These are phyloP conservation scores for Scrobipalpa costella DNA, from an alignment of 2,888 invertebrate genomes.

Conservation along the genomic window DNA sequence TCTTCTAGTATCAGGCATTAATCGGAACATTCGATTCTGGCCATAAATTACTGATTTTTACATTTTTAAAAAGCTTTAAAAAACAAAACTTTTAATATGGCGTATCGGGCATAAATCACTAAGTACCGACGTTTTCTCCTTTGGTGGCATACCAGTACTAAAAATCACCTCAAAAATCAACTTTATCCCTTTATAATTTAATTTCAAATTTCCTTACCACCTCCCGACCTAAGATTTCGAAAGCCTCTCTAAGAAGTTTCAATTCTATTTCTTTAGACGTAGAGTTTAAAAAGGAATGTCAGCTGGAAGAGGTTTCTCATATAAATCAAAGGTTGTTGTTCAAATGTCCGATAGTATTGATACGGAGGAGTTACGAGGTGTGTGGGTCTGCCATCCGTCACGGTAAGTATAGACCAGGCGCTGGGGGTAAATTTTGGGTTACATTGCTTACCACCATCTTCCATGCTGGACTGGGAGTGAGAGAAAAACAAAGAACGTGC, in stretches of 20 bases:
- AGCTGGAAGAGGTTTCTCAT: slow-evolving; percentile 52
- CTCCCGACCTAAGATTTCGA: neutral
- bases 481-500: too few species aligned
- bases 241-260: neutral
- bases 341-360: slow-evolving; percentile 61
- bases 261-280: neutral
- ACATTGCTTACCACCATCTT: neutral
- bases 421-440: neutral
- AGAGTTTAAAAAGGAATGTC: neutral
- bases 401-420: slow-evolving; percentile 28
- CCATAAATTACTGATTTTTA: slow-evolving; percentile 80
- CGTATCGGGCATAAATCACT: slow-evolving; percentile 78
- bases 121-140: slow-evolving; percentile 75
- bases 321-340: slow-evolving; percentile 57
- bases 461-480: too few species aligned
- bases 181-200: slow-evolving; percentile 21
- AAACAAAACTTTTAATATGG: slow-evolving; percentile 78
- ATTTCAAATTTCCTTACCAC: slow-evolving; percentile 13
- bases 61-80: slow-evolving; percentile 67
- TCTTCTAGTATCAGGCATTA: slow-evolving; percentile 69
- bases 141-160: slow-evolving; percentile 60
- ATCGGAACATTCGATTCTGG: slow-evolving; percentile 78
- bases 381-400: slow-evolving; percentile 49
- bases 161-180: slow-evolving; percentile 9
- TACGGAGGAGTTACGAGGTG: slow-evolving; percentile 46